Evolutionary conservation across 2,888 invertebrate species (phyloP).

Genomic region (Catocala fraxini): DNA sequence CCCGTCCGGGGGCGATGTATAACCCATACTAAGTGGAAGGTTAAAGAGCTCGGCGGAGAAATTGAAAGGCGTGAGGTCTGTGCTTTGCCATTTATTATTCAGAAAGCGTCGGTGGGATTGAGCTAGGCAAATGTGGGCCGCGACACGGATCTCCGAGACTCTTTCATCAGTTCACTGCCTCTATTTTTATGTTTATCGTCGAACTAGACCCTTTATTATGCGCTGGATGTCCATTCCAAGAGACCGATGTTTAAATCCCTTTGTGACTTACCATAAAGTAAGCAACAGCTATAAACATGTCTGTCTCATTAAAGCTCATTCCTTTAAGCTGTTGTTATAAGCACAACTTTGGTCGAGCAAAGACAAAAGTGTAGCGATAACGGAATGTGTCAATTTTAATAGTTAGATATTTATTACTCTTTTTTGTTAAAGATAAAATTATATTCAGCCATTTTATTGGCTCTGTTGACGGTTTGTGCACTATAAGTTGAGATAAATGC

Average conservation of each 20-base stretch:
- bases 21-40: slow-evolving; percentile 61
- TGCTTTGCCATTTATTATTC: slow-evolving; percentile 76
- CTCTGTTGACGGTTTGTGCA: slow-evolving; percentile 2
- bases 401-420: too few relatives aligned
- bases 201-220: slow-evolving; percentile 30
- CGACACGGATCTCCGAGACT: slow-evolving; percentile 74
- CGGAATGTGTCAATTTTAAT: too few relatives aligned
- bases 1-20: slow-evolving; percentile 47
- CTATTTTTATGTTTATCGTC: slow-evolving; percentile 55
- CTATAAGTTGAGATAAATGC: slow-evolving; percentile 28
- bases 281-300: too few relatives aligned
- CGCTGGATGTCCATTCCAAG: too few relatives aligned
- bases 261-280: too few relatives aligned
- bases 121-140: slow-evolving; percentile 77
- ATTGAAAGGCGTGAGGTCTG: slow-evolving; percentile 71
- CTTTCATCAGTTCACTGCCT: slow-evolving; percentile 57
- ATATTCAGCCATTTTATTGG: too few relatives aligned
- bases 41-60: slow-evolving; percentile 64
- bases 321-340: too few relatives aligned
- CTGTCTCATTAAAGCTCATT: too few relatives aligned
- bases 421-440: too few relatives aligned
- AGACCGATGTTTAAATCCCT: too few relatives aligned
- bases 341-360: too few relatives aligned
- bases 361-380: too few relatives aligned
- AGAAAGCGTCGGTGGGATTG: slow-evolving; percentile 75